Evolutionary conservation across 2,888 invertebrate species (phyloP), one percentile per base, ranked within the genome.

Genomic region (Ornithoptera priamus): DNA sequence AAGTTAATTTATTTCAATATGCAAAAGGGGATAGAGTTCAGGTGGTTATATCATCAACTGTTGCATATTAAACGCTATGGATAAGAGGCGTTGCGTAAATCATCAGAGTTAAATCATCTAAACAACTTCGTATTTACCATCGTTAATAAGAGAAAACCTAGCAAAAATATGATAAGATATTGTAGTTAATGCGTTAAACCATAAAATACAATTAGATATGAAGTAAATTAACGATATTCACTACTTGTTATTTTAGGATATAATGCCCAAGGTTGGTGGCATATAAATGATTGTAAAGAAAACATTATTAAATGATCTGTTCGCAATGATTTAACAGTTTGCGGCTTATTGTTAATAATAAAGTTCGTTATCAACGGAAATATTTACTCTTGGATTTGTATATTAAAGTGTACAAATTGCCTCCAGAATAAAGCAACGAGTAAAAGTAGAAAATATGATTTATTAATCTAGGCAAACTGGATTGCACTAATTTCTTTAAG

Each of bases 1-100:
- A 65, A 62, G 57, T 65, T 36, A 69, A 69, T 69, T 65, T 65
- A 46, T 56, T 56, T 58, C 62, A 62, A 69, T 69, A 65, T 50
- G 50, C 17, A 18, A 50, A 12, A 50, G 50, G 50, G 50, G 50
- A 50, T 50, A 50, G 15, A 50, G 50, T 50, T 17, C 18, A 50
- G 18, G 15, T 50, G 50, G 18, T 50, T 17, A 50, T 50, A 50
- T 50, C 50, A 12, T 50, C 12, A 50, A 17, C 50, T 50, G 15
- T 50, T 50, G 50, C 17, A 50, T 17, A 50, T 17, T 50, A 15
- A 18, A 50, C 50, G 10, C 5, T 17, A 50, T 5, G 18, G 15
- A 17, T 15, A 46, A 46, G 12, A 15, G 39, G 15, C 5, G 50
- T 17, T 15, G 12, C 2, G 15, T 50, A 17, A 50, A 50, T 17